Evolutionary conservation across 2,797 vertebrate genomes (phyloP).

Genomic region (Rhinophrynus dorsalis): DNA sequence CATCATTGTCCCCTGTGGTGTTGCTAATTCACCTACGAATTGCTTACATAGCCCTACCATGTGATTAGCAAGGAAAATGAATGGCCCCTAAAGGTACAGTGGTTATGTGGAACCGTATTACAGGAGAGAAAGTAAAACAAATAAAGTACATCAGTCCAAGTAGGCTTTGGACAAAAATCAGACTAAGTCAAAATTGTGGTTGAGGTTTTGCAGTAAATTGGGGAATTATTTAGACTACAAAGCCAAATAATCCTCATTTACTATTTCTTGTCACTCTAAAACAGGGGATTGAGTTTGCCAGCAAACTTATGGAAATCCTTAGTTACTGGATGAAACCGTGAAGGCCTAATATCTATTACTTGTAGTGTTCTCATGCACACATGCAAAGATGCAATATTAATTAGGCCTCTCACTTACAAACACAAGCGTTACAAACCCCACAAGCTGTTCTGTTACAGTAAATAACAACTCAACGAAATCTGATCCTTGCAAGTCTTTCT

Average conservation of each 20-base stretch:
- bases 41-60: too few relatives aligned
- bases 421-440: slow-evolving; percentile 39
- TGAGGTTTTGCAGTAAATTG: slow-evolving; percentile 1
- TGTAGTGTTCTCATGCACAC: neutral
- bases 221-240: slow-evolving; percentile 2
- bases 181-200: neutral
- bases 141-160: neutral
- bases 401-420: slow-evolving; percentile 44
- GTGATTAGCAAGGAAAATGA: too few relatives aligned
- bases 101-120: too few relatives aligned
- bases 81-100: neutral
- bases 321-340: slow-evolving; percentile 5
- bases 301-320: neutral
- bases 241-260: neutral
- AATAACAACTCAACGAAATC: slow-evolving; percentile 46
- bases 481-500: slow-evolving; percentile 23
- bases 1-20: too few relatives aligned
- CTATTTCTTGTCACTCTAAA: neutral
- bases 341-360: slow-evolving; percentile 6
- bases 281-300: neutral
- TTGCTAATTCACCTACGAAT: too few relatives aligned
- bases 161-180: neutral
- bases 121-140: neutral
- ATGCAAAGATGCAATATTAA: slow-evolving; percentile 47
- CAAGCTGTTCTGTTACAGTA: slow-evolving; percentile 34